Conservation (phyloP, 2,888 invertebrate genomes). For the Ecliptopera silaceata region DNA sequence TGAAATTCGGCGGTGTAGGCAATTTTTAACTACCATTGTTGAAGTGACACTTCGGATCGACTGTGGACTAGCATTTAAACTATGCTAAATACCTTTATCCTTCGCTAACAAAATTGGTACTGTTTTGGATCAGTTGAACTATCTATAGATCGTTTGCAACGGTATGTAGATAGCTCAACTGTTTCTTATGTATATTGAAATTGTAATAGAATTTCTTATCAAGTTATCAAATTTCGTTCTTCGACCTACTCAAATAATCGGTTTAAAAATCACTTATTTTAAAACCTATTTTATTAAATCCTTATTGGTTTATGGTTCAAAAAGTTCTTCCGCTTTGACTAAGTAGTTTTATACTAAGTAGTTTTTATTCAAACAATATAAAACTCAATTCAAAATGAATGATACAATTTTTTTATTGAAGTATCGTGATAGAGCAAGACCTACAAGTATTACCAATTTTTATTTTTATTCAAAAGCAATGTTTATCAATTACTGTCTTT, state of each 20-base stretch:
- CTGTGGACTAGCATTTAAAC: slow-evolving; percentile 19
- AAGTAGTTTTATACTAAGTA: neutral
- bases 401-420: slow-evolving; percentile 19
- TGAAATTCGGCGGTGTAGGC: slow-evolving; percentile 62
- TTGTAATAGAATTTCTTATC: too few relatives aligned
- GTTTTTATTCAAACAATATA: neutral
- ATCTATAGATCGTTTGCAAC: too few relatives aligned
- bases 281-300: too few relatives aligned
- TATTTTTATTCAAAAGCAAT: slow-evolving; percentile 26
- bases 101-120: slow-evolving; percentile 1
- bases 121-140: too few relatives aligned
- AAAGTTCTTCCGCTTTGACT: neutral
- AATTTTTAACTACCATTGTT: slow-evolving; percentile 61
- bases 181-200: too few relatives aligned
- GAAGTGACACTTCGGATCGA: slow-evolving; percentile 34
- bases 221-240: too few relatives aligned
- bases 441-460: slow-evolving; percentile 17
- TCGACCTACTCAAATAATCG: too few relatives aligned
- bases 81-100: neutral
- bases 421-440: slow-evolving; percentile 18
- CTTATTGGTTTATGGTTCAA: too few relatives aligned
- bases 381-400: slow-evolving; percentile 4
- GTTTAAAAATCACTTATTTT: too few relatives aligned
- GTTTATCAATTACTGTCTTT: slow-evolving; percentile 30
- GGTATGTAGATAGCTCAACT: too few relatives aligned